These are phyloP conservation scores for Enteromius paludinosus DNA, from an alignment of 2,797 vertebrate genomes.

Conservation along the genomic window DNA sequence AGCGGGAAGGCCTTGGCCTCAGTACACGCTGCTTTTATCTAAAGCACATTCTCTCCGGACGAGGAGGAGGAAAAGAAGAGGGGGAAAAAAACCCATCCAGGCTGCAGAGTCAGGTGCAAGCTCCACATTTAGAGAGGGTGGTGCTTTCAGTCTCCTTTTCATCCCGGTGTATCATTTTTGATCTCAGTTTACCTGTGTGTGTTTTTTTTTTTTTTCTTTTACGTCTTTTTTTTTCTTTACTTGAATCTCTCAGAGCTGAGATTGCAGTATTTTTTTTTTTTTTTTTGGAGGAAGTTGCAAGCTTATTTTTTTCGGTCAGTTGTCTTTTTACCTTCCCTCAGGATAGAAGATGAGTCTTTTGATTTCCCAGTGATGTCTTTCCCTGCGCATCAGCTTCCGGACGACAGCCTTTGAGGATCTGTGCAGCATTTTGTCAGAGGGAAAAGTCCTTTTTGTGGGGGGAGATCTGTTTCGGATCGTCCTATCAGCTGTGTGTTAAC, in stretches of 20 bases:
- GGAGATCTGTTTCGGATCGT: slow-evolving; percentile 18
- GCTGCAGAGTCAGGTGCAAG: slow-evolving; percentile 66
- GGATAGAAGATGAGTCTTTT: slow-evolving; percentile 38
- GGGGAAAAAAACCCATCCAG: slow-evolving; percentile 33
- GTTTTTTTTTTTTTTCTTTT: slow-evolving; percentile 29
- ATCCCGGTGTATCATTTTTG: slow-evolving; percentile 34
- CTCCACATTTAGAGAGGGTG: slow-evolving; percentile 67
- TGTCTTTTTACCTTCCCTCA: slow-evolving; percentile 39
- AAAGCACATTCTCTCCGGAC: slow-evolving; percentile 59
- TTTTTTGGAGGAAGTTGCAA: slow-evolving; percentile 30
- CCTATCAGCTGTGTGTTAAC: slow-evolving; percentile 40
- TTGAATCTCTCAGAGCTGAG: slow-evolving; percentile 21
- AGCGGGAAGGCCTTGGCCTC: slow-evolving; percentile 81
- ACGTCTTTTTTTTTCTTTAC: neutral
- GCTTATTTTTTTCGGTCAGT: slow-evolving; percentile 26
- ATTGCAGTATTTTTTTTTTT: slow-evolving; percentile 26
- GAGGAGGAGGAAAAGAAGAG: slow-evolving; percentile 6
- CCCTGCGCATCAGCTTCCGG: slow-evolving; percentile 19
- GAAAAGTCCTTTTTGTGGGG: slow-evolving; percentile 35
- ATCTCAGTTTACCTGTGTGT: neutral
- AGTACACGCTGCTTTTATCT: slow-evolving; percentile 82
- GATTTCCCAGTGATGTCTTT: slow-evolving; percentile 36
- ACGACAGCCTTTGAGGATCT: slow-evolving; percentile 43
- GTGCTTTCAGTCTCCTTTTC: slow-evolving; percentile 29
- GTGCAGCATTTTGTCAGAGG: slow-evolving; percentile 24